These are phyloP conservation scores for Iselma pallidipennis DNA, from an alignment of 2,888 invertebrate species.

Conservation along the genomic window DNA sequence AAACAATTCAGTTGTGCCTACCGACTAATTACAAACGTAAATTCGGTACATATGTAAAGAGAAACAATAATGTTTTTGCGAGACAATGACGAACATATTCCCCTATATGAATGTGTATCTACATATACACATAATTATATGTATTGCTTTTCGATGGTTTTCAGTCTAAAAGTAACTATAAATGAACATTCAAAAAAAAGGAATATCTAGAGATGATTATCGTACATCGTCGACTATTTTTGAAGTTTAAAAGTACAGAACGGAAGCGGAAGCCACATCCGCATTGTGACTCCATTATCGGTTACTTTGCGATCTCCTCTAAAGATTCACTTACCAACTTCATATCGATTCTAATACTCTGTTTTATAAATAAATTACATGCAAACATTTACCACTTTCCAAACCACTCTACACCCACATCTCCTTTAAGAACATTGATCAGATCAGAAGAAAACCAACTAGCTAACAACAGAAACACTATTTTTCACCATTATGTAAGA, in stretches of 20 bases:
- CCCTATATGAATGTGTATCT: not conserved
- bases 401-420: not conserved
- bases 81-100: too few species aligned
- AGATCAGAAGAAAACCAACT: not conserved
- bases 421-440: not conserved
- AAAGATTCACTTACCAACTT: not conserved
- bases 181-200: not conserved
- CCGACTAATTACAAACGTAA: constrained; percentile 45
- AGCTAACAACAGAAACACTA: not conserved
- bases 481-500: too few species aligned
- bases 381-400: constrained; percentile 1
- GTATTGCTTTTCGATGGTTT: too few species aligned
- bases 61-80: constrained; percentile 19
- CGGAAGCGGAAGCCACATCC: constrained; percentile 1
- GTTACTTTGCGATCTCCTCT: not conserved
- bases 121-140: too few species aligned
- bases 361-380: constrained; percentile 1
- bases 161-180: too few species aligned
- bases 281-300: constrained; percentile 1
- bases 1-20: constrained; percentile 41
- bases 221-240: not conserved
- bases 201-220: not conserved
- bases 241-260: not conserved
- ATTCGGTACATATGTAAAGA: constrained; percentile 36
- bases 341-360: not conserved